Evolutionary conservation across 2,797 vertebrate genomes (phyloP).

Genomic region (Distichodus sexfasciatus): DNA sequence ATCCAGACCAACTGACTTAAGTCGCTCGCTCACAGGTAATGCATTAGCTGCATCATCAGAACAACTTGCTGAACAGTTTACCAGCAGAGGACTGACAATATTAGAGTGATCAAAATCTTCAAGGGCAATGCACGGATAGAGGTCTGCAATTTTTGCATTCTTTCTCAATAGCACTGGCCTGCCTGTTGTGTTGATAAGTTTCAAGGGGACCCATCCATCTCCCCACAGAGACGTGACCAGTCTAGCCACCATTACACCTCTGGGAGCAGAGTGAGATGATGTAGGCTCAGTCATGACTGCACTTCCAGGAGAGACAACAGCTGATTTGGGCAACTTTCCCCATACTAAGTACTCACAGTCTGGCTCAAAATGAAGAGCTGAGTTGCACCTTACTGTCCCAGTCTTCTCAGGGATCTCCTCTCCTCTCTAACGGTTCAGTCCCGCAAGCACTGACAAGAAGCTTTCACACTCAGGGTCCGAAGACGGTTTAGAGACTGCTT

Average conservation of each 20-base stretch:
- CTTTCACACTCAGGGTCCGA: slow-evolving; percentile 17
- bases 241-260: slow-evolving; percentile 23
- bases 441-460: slow-evolving; percentile 33
- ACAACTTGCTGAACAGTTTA: not conserved
- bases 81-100: not conserved
- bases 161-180: slow-evolving; percentile 1
- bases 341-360: slow-evolving; percentile 38
- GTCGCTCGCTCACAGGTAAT: not conserved
- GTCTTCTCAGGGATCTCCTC: slow-evolving; percentile 15
- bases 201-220: slow-evolving; percentile 17
- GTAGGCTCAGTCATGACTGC: slow-evolving; percentile 35
- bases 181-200: not conserved
- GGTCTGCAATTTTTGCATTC: slow-evolving; percentile 7
- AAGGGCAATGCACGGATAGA: slow-evolving; percentile 13
- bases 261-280: slow-evolving; percentile 21
- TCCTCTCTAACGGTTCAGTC: slow-evolving; percentile 29
- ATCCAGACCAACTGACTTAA: slow-evolving; percentile 10
- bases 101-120: slow-evolving; percentile 4
- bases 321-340: not conserved
- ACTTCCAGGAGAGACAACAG: slow-evolving; percentile 31
- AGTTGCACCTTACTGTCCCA: slow-evolving; percentile 33
- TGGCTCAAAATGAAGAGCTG: slow-evolving; percentile 32
- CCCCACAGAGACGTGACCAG: slow-evolving; percentile 26
- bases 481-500: not conserved
- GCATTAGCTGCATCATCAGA: not conserved